Percentiles rank a stretch among this genome's conserved stretches.
These are phyloP conservation scores for Caenorhabditis sp. DNA, from an alignment of 2,888 invertebrate species.

Conservation along the genomic window DNA sequence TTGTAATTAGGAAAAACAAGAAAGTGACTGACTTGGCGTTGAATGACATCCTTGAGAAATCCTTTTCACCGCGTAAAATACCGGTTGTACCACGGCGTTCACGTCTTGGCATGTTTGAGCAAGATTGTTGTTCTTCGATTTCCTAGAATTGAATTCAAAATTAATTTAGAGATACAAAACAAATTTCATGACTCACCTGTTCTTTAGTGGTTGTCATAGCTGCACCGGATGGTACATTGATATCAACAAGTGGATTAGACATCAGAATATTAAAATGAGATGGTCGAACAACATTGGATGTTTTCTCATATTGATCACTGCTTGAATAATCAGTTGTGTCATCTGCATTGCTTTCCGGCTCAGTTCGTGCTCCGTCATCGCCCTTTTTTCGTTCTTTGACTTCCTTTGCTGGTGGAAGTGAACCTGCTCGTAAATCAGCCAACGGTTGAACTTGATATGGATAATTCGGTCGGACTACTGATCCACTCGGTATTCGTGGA, in stretches of 20 bases:
- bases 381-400: constrained; percentile 43
- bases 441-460: constrained; percentile 65
- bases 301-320: constrained; percentile 57
- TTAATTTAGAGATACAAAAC: no score
- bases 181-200: no score
- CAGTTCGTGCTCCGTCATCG: constrained; percentile 58
- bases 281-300: constrained; percentile 24
- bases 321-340: constrained; percentile 70
- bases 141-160: no score
- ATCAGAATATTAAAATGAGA: constrained; percentile 60
- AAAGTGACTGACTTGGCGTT: constrained; percentile 51
- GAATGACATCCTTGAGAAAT: constrained; percentile 68
- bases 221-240: constrained; percentile 38
- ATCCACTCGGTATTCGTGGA: constrained; percentile 43
- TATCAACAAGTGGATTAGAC: constrained; percentile 59
- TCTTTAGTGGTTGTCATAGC: constrained; percentile 16
- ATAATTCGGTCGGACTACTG: constrained; percentile 48
- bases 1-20: neutral
- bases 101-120: constrained; percentile 40
- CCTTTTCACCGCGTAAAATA: constrained; percentile 52
- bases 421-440: constrained; percentile 65
- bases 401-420: constrained; percentile 57
- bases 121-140: constrained; percentile 36
- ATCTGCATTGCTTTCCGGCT: constrained; percentile 67
- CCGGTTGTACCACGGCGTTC: constrained; percentile 21